Conservation (phyloP, 2,888 invertebrate species). For the Oasisia sp. region DNA sequence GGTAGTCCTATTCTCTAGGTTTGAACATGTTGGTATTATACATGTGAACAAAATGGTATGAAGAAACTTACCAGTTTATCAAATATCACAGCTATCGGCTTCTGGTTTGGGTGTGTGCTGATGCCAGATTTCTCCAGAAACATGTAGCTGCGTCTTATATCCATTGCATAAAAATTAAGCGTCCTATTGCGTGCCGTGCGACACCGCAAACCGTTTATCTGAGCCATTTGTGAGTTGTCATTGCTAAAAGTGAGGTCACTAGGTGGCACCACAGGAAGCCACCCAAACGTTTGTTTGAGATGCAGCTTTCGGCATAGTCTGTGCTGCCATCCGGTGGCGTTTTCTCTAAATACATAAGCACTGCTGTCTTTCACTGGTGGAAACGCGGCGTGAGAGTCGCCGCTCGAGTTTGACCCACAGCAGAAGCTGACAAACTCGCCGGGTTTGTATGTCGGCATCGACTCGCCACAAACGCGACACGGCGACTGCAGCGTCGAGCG, state of each 20-base stretch:
- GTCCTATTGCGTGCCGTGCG: constrained; percentile 68
- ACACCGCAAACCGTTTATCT: background rate
- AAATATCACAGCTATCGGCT: constrained; percentile 8
- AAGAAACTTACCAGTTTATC: constrained; percentile 13
- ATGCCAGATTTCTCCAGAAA: constrained; percentile 82
- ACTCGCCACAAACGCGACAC: constrained; percentile 42
- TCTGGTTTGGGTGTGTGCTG: constrained; percentile 64
- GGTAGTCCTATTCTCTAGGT: background rate
- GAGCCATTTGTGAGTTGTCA: background rate
- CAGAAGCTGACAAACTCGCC: constrained; percentile 50
- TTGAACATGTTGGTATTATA: background rate
- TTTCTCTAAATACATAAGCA: background rate
- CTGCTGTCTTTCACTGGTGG: background rate
- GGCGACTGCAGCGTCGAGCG: background rate
- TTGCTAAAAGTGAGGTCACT: background rate
- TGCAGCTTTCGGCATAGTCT: constrained; percentile 27
- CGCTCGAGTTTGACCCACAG: constrained; percentile 39
- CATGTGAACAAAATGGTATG: background rate
- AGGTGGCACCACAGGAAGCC: constrained; percentile 18
- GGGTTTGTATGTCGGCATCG: constrained; percentile 48
- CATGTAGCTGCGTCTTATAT: constrained; percentile 77
- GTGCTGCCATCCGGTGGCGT: background rate
- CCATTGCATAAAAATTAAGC: constrained; percentile 77
- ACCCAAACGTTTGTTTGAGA: constrained; percentile 21
- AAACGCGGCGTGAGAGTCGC: background rate